phyloP scores from a whole-genome alignment of 2,113 vertebrate species.

The Trachemys scripta region DNA sequence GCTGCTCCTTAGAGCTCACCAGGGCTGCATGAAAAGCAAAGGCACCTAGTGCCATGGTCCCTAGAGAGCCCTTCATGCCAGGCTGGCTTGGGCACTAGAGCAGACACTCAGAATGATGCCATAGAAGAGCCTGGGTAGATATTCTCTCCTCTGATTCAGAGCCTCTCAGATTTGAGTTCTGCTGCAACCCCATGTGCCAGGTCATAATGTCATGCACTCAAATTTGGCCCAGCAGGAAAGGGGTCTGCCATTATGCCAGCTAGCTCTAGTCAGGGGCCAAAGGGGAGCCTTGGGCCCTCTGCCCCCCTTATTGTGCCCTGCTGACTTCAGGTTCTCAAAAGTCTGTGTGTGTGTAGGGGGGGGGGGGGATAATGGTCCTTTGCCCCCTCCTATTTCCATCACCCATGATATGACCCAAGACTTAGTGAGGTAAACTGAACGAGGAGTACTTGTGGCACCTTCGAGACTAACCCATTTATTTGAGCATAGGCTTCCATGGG shows the following conservation, averaged over 20 bases:
- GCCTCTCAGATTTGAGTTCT: accelerated
- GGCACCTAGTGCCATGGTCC: background rate
- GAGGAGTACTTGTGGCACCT: too few species aligned
- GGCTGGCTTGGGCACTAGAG: background rate
- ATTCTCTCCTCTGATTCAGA: background rate
- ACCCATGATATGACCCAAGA: background rate
- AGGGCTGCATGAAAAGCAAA: background rate
- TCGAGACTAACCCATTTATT: too few species aligned
- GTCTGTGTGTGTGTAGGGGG: background rate
- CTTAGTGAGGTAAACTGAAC: background rate
- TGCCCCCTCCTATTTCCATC: background rate
- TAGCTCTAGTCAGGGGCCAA: background rate
- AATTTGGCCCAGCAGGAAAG: background rate
- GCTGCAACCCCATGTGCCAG: background rate
- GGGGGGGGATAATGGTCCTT: background rate
- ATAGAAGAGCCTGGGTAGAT: background rate
- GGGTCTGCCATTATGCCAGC: background rate
- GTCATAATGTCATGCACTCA: background rate
- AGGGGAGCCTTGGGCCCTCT: too few species aligned
- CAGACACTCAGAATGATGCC: background rate
- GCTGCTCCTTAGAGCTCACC: background rate
- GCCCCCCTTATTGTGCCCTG: background rate
- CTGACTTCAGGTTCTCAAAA: background rate
- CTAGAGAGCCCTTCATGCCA: background rate
- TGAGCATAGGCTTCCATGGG: too few species aligned